Evolutionary conservation across 2,888 invertebrate species (phyloP), one percentile per base, ranked within the genome.

Genomic region (Nomada ruficornis): DNA sequence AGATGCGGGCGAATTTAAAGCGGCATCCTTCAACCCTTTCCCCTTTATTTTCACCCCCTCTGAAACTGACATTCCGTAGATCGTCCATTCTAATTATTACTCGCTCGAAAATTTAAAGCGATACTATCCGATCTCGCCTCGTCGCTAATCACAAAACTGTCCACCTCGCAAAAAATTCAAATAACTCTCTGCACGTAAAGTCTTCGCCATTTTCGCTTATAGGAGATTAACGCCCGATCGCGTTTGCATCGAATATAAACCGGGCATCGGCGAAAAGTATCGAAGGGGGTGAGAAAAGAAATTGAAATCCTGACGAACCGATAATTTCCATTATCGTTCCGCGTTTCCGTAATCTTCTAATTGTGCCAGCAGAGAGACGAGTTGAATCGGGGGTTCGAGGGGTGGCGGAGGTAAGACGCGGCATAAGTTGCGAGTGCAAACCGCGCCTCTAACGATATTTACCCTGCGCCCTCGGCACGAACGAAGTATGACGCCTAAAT

Each of bases 391-490:
- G 36, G 36, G 36, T 36, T 7, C 36, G 52, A 29, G 7, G 44
- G 59, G 4, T 50, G 26, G 13, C 18, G 59, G 20, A n/a, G n/a
- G 47, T 26, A 65, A 72, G 69, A 60, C 26, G 75, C 29, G 60
- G n/a, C 57, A 18, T 15, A 59, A 75, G 75, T 67, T 59, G 62
- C 75, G 67, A 75, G 47, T 26, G 82, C 47, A 68, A 71, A 69
- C 82, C 82, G 63, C 63, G 42, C 59, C 29, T 59, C 83, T 83
- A 83, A 83, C 83, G 83, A 83, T 83, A 83, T 83, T 83, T 83
- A 78, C 83, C 71, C 11, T 20, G 55, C 54, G 47, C 59, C 63
- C 68, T 60, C 62, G 54, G 9, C 54, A 52, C 67, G 67, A 54
- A 71, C 80, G 54, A 60, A 71, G 67, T 47, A 67, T 36, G 36